Base-by-base conservation (phyloP, 64 coral and sea anemone species). In the Hydrozoanthus tunicans region DNA sequence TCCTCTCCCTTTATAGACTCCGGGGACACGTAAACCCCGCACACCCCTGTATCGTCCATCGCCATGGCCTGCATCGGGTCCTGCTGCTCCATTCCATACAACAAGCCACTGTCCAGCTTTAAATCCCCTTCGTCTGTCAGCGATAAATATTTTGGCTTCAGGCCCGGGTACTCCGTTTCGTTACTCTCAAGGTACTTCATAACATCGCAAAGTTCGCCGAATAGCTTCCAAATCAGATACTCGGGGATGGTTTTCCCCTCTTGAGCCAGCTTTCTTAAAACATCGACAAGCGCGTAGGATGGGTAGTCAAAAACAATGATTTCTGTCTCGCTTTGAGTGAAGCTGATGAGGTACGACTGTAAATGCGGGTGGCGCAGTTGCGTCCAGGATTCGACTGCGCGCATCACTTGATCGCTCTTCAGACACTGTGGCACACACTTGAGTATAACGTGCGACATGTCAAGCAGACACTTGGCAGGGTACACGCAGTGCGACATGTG, bases 301-400 rank as follows among this genome's bases (percentile, higher is more conserved):
- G 90, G 84, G 92, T 96, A 96, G 59, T 96, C 95, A 89, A 94
- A 96, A 8, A 96, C 81, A 13, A 96, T 63, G 53, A 96, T 89
- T 53, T 92, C 83, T 3, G 95, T 96, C 26, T 90, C 89, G n/a
- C 89, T 91, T 63, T 96, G 89, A 9, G 27, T 83, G 53, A 96
- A 96, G 6, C 81, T 91, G 53, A 92, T 78, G 2, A 94, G 52
- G 14, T 93, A 90, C 2, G 85, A 59, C 61, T 91, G 93, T 53
- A 96, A 77, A 63, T 96, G 91, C 9, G 95, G 95, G 20, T 96
- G 95, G 59, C 56, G 91, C 7, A 91, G 75, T 1, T 67, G 79
- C 51, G 71, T 91, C 95, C 95, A 96, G 4, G 17, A 56, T 24
- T 96, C 95, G 53, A 96, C 93, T 3, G 83, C 68, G 64, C 82